Base-by-base conservation (phyloP, 2,797 vertebrate genomes). In the Adrianichthys oophorus region DNA sequence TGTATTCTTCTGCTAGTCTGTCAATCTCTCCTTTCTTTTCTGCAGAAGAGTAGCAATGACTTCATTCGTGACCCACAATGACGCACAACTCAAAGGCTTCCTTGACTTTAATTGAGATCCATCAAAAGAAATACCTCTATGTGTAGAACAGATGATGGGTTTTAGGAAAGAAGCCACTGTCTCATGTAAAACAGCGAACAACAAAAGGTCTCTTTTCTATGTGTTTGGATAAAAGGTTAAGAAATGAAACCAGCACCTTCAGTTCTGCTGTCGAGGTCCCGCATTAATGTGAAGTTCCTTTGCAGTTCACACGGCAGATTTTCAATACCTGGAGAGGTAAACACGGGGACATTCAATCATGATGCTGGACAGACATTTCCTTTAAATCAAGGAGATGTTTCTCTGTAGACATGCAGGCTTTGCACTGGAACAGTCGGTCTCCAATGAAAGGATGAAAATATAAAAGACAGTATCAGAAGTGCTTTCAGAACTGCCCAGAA, bases 1-100 rank as follows among this genome's bases (percentile, higher is more conserved):
- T 92, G 65, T 98, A 99, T 18, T 96, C 94, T 1, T 95, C 94
- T 0, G 97, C 97, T 56, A 99, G 90, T 61, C 93, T 87, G 82
- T 98, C 95, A 0, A 98, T 98, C 75, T 98, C 96, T 0, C 91
- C 94, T 65, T 98, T 99, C 86, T 98, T 98, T 80, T 98, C 97
- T 99, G 84, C n/a, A 71, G 3, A 65, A 58, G 16, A 26, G 40
- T 3, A 70, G 10, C 17, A 12, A 0, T 57, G 23, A 5, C 41
- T 52, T 52, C 24, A 26, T 5, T 26, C 4, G 5, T 6, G 46
- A n/a, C 37, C n/a, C 5, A 42, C 41, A 48, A 45, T 37, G 29
- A 55, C 2, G n/a, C 4, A 24, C 5, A 0, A n/a, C 16, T 15
- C 37, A 16, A 26, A 56, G 15, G 17, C 17, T 46, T 3, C 10